Conservation (phyloP, 2,113 vertebrate species). For the Hypanus sabinus region DNA sequence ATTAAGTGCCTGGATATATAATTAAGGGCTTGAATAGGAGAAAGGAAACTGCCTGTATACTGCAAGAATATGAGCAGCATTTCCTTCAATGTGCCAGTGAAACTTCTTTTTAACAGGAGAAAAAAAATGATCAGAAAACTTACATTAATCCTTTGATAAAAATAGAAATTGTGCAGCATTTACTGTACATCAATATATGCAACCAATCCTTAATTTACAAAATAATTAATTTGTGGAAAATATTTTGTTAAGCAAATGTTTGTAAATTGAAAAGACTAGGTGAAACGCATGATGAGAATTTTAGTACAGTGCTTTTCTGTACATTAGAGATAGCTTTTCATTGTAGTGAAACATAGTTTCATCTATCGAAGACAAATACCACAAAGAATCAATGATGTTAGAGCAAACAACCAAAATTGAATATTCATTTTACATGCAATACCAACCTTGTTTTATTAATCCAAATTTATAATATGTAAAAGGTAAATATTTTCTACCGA, state of each 20-base stretch:
- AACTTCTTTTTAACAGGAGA: neutral
- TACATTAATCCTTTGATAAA: neutral
- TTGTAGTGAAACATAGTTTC: no score
- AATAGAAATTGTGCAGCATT: neutral
- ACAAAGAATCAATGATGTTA: no score
- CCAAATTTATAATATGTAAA: neutral
- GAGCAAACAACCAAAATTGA: no score
- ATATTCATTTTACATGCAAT: no score
- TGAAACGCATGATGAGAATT: no score
- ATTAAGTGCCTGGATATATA: neutral
- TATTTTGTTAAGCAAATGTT: no score
- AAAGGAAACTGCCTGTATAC: neutral
- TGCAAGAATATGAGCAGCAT: neutral
- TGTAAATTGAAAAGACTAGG: no score
- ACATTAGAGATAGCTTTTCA: no score
- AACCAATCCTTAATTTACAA: no score
- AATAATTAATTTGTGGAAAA: no score
- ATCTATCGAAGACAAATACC: no score
- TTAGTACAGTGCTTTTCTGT: no score
- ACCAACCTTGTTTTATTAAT: neutral
- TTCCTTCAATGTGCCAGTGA: neutral
- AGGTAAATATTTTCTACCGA: neutral
- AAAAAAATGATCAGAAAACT: neutral
- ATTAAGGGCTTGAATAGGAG: neutral
- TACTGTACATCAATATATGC: neutral